A percentile compares a stretch with the other conserved stretches of the same genome.
Evolutionary conservation across 2,113 vertebrate genomes (phyloP).

Genomic region (Coregonus clupeaformis): DNA sequence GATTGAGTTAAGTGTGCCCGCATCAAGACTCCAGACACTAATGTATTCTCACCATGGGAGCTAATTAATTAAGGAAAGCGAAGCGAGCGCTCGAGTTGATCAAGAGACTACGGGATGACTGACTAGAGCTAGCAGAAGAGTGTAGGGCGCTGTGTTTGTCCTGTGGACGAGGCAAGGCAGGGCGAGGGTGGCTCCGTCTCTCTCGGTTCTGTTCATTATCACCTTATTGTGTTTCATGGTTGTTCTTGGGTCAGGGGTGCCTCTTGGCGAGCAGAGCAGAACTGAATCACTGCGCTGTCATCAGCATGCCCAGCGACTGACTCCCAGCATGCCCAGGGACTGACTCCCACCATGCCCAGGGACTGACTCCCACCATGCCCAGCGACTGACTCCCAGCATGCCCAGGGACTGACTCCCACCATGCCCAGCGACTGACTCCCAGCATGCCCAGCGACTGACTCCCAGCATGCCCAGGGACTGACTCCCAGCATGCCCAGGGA

Average conservation of each 20-base stretch:
- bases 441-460: too few species aligned
- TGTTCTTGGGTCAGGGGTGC: slow-evolving; percentile 10
- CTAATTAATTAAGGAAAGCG: slow-evolving; percentile 43
- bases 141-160: neutral
- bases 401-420: slow-evolving; percentile 1
- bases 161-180: neutral
- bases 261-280: slow-evolving; percentile 1
- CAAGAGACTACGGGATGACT: slow-evolving; percentile 23
- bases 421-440: neutral
- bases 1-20: slow-evolving; percentile 40
- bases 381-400: too few species aligned
- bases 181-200: slow-evolving; percentile 3
- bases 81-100: slow-evolving; percentile 36
- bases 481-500: too few species aligned
- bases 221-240: slow-evolving; percentile 20
- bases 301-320: neutral
- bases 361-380: too few species aligned
- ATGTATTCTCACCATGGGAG: slow-evolving; percentile 40
- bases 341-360: slow-evolving; percentile 4
- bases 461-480: too few species aligned
- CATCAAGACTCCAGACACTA: slow-evolving; percentile 35
- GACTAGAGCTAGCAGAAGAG: slow-evolving; percentile 7
- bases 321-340: too few species aligned
- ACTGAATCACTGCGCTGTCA: neutral
- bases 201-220: slow-evolving; percentile 27